A percentile compares a stretch with the other conserved stretches of the same genome.
These are phyloP conservation scores for Biston stratarius DNA, from an alignment of 2,888 invertebrate genomes.

Conservation along the genomic window DNA sequence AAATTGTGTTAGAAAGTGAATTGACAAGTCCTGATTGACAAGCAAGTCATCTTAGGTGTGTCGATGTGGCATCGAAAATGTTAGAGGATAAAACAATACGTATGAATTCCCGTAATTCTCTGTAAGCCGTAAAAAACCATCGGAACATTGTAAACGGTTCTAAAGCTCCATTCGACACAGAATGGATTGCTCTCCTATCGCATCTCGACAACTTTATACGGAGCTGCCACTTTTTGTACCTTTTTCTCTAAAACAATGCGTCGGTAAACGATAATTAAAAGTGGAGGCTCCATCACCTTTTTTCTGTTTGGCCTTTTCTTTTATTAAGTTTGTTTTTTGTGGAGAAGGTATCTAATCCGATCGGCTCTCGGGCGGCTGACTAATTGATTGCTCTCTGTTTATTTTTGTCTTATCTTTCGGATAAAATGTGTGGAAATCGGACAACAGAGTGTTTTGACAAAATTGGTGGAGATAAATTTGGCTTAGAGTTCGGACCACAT, in stretches of 20 bases:
- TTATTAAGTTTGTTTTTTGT: constrained; percentile 60
- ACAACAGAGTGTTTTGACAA: constrained; percentile 30
- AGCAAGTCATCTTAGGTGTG: too few species aligned
- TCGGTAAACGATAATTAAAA: constrained; percentile 81
- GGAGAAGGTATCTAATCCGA: constrained; percentile 55
- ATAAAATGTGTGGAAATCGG: constrained; percentile 33
- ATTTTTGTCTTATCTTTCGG: constrained; percentile 57
- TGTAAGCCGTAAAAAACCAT: background rate
- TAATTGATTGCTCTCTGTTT: constrained; percentile 78
- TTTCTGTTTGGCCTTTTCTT: constrained; percentile 27
- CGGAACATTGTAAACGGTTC: constrained; percentile 27
- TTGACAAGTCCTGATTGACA: too few species aligned
- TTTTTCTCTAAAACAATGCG: constrained; percentile 67
- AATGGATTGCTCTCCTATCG: constrained; percentile 46
- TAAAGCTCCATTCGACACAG: constrained; percentile 32
- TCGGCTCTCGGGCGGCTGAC: constrained; percentile 67
- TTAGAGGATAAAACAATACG: too few species aligned
- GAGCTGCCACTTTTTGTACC: constrained; percentile 55
- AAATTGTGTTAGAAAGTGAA: too few species aligned
- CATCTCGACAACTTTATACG: constrained; percentile 68
- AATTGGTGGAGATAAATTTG: constrained; percentile 23
- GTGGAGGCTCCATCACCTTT: constrained; percentile 65
- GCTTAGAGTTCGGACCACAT: background rate
- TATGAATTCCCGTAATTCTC: background rate
- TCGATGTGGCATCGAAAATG: too few species aligned